A percentile compares a stretch with the other conserved stretches of the same genome.
These are phyloP conservation scores for Dascillus cervinus DNA, from an alignment of 2,888 invertebrate species.

Conservation along the genomic window DNA sequence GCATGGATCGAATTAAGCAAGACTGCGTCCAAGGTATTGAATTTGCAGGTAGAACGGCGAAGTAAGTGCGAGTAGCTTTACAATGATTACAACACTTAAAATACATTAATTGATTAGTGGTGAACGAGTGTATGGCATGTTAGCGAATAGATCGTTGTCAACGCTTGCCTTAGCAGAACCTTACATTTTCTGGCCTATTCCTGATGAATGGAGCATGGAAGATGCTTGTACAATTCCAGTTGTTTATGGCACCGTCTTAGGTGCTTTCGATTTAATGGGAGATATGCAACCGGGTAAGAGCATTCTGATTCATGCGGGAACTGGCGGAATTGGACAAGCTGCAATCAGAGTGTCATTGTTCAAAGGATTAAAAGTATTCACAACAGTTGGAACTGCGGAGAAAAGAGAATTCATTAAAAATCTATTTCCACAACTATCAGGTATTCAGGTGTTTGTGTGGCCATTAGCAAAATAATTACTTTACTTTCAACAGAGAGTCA, in stretches of 20 bases:
- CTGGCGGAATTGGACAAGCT: constrained; percentile 70
- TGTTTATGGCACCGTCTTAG: constrained; percentile 52
- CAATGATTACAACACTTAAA: too few relatives aligned
- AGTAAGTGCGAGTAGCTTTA: too few relatives aligned
- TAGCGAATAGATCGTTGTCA: too few relatives aligned
- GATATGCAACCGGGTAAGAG: too few relatives aligned
- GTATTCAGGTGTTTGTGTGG: too few relatives aligned
- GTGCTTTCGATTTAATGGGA: constrained; percentile 45
- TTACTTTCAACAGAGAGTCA: constrained; percentile 61
- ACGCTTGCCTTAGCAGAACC: constrained; percentile 51
- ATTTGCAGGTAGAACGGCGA: too few relatives aligned
- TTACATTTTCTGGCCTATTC: too few relatives aligned
- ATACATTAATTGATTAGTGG: too few relatives aligned
- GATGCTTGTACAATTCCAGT: constrained; percentile 72
- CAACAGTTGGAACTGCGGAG: constrained; percentile 60
- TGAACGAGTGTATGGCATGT: too few relatives aligned
- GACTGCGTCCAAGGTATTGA: too few relatives aligned
- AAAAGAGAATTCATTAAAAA: constrained; percentile 58
- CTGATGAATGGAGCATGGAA: too few relatives aligned
- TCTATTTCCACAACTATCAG: constrained; percentile 41
- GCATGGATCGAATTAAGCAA: constrained; percentile 45
- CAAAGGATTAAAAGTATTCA: constrained; percentile 57
- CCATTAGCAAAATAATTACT: too few relatives aligned
- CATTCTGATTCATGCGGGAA: constrained; percentile 57
- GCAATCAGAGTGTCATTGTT: constrained; percentile 65